A percentile compares a stretch with the other conserved stretches of the same genome.
Evolutionary conservation across 2,797 vertebrate species (phyloP).

Genomic region (Poeciliopsis paucimaculata): DNA sequence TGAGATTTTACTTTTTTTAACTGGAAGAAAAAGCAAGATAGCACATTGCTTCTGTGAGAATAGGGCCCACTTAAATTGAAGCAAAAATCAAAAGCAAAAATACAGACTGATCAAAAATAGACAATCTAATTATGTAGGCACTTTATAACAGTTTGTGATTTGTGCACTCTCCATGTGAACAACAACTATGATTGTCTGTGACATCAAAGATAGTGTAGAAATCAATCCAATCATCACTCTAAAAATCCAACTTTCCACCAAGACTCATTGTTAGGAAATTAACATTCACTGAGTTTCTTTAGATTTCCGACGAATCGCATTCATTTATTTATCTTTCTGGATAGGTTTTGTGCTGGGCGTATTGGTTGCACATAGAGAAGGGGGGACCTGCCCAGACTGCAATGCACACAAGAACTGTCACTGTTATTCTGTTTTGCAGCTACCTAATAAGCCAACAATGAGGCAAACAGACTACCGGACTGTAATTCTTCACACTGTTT

Average conservation of each 20-base stretch:
- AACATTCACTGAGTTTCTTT: neutral
- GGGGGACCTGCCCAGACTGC: no score
- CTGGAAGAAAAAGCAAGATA: neutral
- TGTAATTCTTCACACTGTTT: neutral
- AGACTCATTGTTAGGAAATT: neutral
- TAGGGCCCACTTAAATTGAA: neutral
- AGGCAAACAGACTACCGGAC: neutral
- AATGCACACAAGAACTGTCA: neutral
- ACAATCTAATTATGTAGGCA: neutral
- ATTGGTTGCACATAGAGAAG: neutral
- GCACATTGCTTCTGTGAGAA: neutral
- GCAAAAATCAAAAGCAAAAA: neutral
- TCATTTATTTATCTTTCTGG: neutral
- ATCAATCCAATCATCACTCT: neutral
- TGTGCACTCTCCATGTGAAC: neutral
- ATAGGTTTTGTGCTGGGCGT: neutral
- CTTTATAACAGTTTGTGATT: neutral
- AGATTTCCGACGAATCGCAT: neutral
- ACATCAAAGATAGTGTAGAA: neutral
- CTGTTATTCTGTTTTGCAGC: neutral
- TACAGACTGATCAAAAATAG: neutral
- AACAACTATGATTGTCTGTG: neutral
- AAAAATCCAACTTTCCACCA: neutral
- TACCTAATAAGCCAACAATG: neutral
- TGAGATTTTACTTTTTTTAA: neutral